phyloP scores from a whole-genome alignment of 2,113 vertebrate species.

The Corydoras sp. region DNA sequence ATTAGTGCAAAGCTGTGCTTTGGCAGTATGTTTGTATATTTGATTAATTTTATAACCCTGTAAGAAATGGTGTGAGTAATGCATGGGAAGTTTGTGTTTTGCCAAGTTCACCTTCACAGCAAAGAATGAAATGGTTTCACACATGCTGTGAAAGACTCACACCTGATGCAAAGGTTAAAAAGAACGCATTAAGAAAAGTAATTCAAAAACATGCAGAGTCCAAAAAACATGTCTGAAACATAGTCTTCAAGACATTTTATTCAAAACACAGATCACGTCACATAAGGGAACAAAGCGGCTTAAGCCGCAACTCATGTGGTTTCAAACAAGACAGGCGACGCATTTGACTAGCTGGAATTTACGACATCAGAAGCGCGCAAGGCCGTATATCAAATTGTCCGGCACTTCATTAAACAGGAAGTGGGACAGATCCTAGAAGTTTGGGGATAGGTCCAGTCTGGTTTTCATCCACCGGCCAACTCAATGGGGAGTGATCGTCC shows the following conservation, averaged over 20 bases:
- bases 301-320: constrained; percentile 3
- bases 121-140: constrained; percentile 4
- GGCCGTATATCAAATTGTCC: constrained; percentile 29
- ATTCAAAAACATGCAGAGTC: neutral
- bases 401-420: constrained; percentile 44
- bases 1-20: constrained; percentile 35
- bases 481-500: constrained; percentile 36
- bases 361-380: constrained; percentile 19
- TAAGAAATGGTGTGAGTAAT: constrained; percentile 33
- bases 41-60: constrained; percentile 31
- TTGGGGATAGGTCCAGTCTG: constrained; percentile 18
- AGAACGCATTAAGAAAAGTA: neutral
- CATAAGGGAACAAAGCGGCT: neutral
- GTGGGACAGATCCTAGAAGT: constrained; percentile 34
- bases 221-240: neutral
- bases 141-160: neutral
- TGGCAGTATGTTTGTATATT: constrained; percentile 27
- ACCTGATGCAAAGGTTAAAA: neutral
- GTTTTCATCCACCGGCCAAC: constrained; percentile 39
- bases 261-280: neutral
- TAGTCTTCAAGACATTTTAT: neutral
- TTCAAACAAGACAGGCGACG: neutral
- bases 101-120: constrained; percentile 22
- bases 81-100: constrained; percentile 33
- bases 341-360: constrained; percentile 10